Percentiles rank a stretch among this genome's conserved stretches.
Evolutionary conservation across 2,113 vertebrate species (phyloP).

Genomic region (Octodon degus): DNA sequence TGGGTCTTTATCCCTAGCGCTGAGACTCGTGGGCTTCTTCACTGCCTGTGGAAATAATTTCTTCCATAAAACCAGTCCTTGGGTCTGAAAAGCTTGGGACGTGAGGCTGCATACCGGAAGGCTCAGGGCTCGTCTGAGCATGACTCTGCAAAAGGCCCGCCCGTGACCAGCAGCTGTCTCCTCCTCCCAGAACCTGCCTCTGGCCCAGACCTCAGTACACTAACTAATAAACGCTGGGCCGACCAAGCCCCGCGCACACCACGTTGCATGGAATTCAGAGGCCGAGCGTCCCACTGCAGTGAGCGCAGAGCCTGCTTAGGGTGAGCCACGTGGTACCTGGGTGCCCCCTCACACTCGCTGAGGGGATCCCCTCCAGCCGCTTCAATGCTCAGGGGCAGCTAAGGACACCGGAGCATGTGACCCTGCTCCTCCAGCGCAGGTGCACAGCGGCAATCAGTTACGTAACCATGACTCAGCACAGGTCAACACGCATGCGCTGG

Average conservation of each 20-base stretch:
- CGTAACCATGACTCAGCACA: no score
- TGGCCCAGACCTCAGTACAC: slow-evolving; percentile 68
- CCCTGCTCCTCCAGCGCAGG: no score
- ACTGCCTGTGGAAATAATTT: background rate
- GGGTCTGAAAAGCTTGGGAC: background rate
- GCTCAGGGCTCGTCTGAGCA: background rate
- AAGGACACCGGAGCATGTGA: no score
- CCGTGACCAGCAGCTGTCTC: background rate
- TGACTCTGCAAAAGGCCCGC: background rate
- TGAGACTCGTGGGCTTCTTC: background rate
- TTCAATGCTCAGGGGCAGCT: no score
- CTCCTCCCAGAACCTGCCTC: slow-evolving; percentile 56
- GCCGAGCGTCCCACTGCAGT: background rate
- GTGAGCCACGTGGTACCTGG: slow-evolving; percentile 67
- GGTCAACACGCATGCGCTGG: no score
- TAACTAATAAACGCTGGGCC: slow-evolving; percentile 77
- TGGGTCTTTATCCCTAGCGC: slow-evolving; percentile 64
- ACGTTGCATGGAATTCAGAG: slow-evolving; percentile 57
- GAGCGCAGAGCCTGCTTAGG: background rate
- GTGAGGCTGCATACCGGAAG: background rate
- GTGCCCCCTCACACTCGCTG: slow-evolving; percentile 35
- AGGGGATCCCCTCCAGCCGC: no score
- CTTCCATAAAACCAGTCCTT: background rate
- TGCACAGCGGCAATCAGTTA: no score
- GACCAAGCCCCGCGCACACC: slow-evolving; percentile 70